Evolutionary conservation across 2,113 vertebrate genomes (phyloP), one percentile per base, ranked within the genome.

Genomic region (Phrynocephalus versicolor): DNA sequence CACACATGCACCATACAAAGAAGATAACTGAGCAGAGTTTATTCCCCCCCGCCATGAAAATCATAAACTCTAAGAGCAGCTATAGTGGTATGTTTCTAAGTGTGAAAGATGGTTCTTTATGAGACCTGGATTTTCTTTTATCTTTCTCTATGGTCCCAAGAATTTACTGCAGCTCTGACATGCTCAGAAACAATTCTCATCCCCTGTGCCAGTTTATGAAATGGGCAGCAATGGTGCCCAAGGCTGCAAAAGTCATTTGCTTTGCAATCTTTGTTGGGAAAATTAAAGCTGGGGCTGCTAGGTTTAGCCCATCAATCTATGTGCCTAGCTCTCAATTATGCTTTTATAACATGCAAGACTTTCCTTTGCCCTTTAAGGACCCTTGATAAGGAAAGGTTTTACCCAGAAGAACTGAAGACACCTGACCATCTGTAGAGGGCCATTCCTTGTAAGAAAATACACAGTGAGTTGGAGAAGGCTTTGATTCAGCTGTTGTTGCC

Each of bases 361-460:
- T 23, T 75, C 33, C 71, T 88, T 85, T 79, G 74, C 65, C 35
- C 30, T 35, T 82, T 82, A 71, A 64, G 69, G 13, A 35, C 27
- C 73, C 62, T 55, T 21, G 55, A 4, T 41, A 25, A 6, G 15
- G 65, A 65, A 86, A 23, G 62, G 69, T 30, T 77, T 71, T 89
- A 75, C 67, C 58, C 0, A 0, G 71, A 70, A 18, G 62, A 3
- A 0, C 0, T 0, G 0, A 10, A 45, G 19, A 30, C 55, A 79
- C 18, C 23, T 14, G 33, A 58, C 35, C n/a, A 30, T 19, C 23
- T 33, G 33, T 16, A 16, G 35, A 18, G 62, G 77, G n/a, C 35
- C 13, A 39, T 67, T 35, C 25, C 41, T 45, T 39, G 30, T 13
- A 45, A 30, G 41, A 27, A 51, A 83, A 45, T 85, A 23, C 16